Evolutionary conservation across 2,113 vertebrate species (phyloP).

Genomic region (Rhipidura dahli): DNA sequence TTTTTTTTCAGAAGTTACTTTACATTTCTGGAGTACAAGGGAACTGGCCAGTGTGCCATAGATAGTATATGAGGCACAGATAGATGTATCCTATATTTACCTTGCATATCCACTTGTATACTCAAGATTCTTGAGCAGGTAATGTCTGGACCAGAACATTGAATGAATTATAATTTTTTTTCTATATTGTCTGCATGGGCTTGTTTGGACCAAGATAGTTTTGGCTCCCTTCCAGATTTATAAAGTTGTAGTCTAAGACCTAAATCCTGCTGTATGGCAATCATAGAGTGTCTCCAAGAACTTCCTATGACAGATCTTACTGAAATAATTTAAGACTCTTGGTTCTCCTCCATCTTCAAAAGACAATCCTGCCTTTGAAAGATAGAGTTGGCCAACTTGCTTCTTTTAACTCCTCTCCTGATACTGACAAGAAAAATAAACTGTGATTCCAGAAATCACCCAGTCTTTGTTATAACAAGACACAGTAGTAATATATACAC

Average conservation of each 20-base stretch:
- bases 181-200: background rate
- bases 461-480: background rate
- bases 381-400: background rate
- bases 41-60: background rate
- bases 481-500: background rate
- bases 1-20: background rate
- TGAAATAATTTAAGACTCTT: background rate
- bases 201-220: background rate
- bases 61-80: background rate
- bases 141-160: background rate
- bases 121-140: background rate
- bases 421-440: background rate
- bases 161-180: background rate
- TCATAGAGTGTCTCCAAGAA: background rate
- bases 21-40: background rate
- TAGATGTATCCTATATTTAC: background rate
- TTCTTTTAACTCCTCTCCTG: background rate
- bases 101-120: background rate
- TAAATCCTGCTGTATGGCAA: background rate
- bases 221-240: background rate
- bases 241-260: background rate
- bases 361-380: background rate
- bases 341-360: background rate
- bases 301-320: background rate
- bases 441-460: background rate